Evolutionary conservation across 2,797 vertebrate species (phyloP), one percentile per base, ranked within the genome.

Genomic region (Centroberyx gerrardi): DNA sequence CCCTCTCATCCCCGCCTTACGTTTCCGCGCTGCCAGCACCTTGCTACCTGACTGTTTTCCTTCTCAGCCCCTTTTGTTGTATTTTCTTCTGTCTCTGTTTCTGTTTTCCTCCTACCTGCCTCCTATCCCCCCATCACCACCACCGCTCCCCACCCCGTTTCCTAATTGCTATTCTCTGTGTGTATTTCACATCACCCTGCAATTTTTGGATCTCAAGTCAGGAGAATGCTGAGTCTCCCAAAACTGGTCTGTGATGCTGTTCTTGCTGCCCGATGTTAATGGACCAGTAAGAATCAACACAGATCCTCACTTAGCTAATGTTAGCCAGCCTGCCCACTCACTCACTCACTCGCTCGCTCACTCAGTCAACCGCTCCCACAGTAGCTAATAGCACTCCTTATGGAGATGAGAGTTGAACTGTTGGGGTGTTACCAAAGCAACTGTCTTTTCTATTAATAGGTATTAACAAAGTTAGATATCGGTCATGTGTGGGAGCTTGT

Each of bases 351-450:
- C n/a, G n/a, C n/a, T n/a, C 77, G 51, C 49, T 40, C 17, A 8
- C 56, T 71, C 65, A 17, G 53, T 80, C 70, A 44, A 33, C 62
- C 76, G 75, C 73, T 87, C 82, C 80, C 85, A 75, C 78, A 80
- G 88, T 79, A 84, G 69, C 69, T 79, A 68, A 70, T 73, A 76
- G 82, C 80, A 73, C 75, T 81, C 81, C 64, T 51, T 38, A 22
- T 7, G 36, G 86, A 85, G 44, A 44, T 36, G 48, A 66, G 53
- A 38, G 62, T 68, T 64, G 73, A 82, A 69, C 65, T 62, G 80
- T 78, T 82, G 81, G 72, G 59, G 66, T 70, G 83, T 90, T 83
- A 62, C 86, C 88, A 68, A 69, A 77, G 87, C 87, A 90, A 91
- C 89, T 4, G 59, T 10, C 56, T 68, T 0, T 48, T 81, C 85